Evolutionary conservation across 37 sponge, comb jelly and placozoan genomes (phyloP).

Genomic region (Ephydatia muelleri): DNA sequence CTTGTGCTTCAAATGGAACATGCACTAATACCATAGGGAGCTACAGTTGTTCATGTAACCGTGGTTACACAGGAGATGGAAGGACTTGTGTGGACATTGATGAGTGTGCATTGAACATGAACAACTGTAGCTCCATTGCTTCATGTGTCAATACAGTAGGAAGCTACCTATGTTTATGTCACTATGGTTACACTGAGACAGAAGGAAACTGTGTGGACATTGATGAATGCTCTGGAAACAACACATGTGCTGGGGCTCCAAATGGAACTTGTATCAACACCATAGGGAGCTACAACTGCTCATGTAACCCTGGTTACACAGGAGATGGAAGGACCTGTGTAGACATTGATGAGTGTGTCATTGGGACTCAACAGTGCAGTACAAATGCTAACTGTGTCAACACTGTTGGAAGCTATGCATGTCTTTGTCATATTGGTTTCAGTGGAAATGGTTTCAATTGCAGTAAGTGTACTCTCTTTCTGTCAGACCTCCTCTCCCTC

Average conservation of each 20-base stretch:
- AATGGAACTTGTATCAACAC: constrained; percentile 25
- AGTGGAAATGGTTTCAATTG: constrained; percentile 34
- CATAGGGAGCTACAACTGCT: constrained; percentile 27
- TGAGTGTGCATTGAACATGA: not conserved
- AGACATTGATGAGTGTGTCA: constrained; percentile 14
- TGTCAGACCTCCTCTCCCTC: too few species aligned
- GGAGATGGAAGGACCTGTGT: constrained; percentile 29
- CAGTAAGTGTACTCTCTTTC: constrained; percentile 8
- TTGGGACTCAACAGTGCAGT: not conserved
- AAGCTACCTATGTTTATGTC: not conserved
- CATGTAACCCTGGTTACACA: constrained; percentile 37
- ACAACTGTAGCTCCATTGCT: constrained; percentile 5
- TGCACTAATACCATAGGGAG: constrained; percentile 29
- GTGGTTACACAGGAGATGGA: constrained; percentile 44
- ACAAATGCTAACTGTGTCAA: constrained; percentile 22
- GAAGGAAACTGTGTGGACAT: too few species aligned
- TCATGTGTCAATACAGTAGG: constrained; percentile 11
- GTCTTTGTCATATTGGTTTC: constrained; percentile 45
- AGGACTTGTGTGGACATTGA: constrained; percentile 9
- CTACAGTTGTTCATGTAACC: constrained; percentile 24
- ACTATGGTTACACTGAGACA: too few species aligned
- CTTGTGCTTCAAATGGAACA: constrained; percentile 13
- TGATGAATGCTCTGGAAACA: constrained; percentile 25
- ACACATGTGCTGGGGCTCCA: constrained; percentile 6
- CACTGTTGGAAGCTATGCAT: constrained; percentile 21